Conservation (phyloP, 2,888 invertebrate species). For the Pristionchus maxplancki region DNA sequence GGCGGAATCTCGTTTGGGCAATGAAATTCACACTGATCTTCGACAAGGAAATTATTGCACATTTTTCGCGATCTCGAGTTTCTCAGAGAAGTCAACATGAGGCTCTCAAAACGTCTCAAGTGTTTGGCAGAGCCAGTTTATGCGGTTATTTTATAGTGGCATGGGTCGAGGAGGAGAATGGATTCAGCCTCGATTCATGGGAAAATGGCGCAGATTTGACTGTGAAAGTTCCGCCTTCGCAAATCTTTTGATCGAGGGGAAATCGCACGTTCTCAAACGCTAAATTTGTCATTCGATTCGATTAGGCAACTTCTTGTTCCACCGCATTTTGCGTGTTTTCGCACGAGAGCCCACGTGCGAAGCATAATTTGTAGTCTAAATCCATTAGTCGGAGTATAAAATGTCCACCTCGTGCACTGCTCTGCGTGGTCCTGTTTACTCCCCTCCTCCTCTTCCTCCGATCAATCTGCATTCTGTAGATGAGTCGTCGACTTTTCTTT, state of each 20-base stretch:
- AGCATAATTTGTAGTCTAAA: not conserved
- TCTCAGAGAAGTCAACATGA: not conserved
- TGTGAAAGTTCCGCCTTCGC: slow-evolving; percentile 35
- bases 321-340: not conserved
- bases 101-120: not conserved
- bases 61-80: not conserved
- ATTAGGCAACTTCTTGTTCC: not conserved
- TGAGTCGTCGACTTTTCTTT: not conserved
- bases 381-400: not conserved
- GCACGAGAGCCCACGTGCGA: not conserved
- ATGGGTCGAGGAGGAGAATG: not conserved
- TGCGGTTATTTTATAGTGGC: slow-evolving; percentile 4
- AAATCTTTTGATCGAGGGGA: not conserved
- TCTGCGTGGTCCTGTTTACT: not conserved
- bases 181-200: not conserved
- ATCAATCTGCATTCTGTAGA: not conserved
- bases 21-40: not conserved
- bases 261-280: not conserved
- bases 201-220: not conserved
- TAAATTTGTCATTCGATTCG: not conserved
- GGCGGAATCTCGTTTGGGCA: not conserved
- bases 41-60: not conserved
- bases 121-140: not conserved
- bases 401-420: not conserved
- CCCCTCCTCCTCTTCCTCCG: not conserved